These are phyloP conservation scores for Synanthedon myopaeformis DNA, from an alignment of 2,888 invertebrate genomes.

Conservation along the genomic window DNA sequence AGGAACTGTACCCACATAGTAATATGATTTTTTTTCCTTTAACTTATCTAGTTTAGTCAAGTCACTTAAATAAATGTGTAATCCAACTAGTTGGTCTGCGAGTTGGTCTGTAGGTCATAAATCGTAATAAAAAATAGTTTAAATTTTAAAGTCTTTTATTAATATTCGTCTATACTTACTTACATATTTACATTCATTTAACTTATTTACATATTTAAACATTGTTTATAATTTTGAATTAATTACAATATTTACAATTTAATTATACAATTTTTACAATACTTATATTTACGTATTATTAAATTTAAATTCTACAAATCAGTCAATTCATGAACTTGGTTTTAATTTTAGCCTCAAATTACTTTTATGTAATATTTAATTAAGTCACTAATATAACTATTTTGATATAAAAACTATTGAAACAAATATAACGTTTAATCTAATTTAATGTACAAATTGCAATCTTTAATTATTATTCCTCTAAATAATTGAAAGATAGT, in stretches of 20 bases:
- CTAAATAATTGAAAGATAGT: no score
- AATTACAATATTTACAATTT: neutral
- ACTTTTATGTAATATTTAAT: no score
- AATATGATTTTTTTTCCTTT: no score
- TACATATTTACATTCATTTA: constrained; percentile 15
- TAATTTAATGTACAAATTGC: no score
- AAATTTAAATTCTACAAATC: neutral
- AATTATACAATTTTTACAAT: neutral
- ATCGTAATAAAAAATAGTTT: constrained; percentile 15
- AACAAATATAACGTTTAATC: no score
- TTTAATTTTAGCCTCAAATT: no score
- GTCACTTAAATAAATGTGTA: no score
- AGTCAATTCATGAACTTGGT: neutral
- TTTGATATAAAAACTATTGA: no score
- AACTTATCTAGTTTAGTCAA: no score
- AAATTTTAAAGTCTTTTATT: constrained; percentile 32
- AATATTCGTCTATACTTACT: constrained; percentile 19
- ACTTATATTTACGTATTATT: neutral
- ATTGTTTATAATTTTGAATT: neutral
- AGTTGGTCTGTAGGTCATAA: neutral
- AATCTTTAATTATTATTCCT: neutral
- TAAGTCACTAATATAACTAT: no score
- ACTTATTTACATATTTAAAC: neutral
- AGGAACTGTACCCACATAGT: no score
- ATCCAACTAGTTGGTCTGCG: no score